Percentiles rank a stretch among this genome's conserved stretches.
phyloP scores from a whole-genome alignment of 2,888 invertebrate species.

The Drosophila longiperda region DNA sequence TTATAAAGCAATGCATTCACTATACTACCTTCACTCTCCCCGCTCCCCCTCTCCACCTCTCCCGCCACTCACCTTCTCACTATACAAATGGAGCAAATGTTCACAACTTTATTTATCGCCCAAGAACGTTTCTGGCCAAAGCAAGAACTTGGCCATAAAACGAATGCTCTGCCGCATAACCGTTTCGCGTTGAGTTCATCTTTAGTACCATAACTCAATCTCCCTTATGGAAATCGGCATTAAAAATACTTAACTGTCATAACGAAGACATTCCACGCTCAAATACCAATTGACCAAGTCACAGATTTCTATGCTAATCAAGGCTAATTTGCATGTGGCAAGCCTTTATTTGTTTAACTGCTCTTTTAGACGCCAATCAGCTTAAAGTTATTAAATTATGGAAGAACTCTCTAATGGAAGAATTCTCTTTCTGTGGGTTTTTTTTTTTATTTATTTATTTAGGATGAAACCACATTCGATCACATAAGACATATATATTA shows the following conservation, averaged over 20 bases:
- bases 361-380: not conserved
- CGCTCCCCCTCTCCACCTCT: rapidly evolving
- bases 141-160: conserved; percentile 35
- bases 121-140: conserved; percentile 58
- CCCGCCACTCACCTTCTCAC: not conserved
- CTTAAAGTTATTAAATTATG: not conserved
- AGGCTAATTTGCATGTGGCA: not conserved
- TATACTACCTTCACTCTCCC: not conserved
- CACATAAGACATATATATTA: not conserved
- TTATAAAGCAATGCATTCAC: conserved; percentile 51
- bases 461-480: not conserved
- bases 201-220: not conserved
- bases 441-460: too few relatives aligned
- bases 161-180: conserved; percentile 35
- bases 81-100: conserved; percentile 73
- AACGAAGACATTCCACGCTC: not conserved
- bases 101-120: conserved; percentile 80
- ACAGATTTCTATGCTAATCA: not conserved
- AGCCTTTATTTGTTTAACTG: conserved; percentile 1
- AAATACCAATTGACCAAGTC: not conserved
- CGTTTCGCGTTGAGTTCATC: conserved; percentile 1
- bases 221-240: not conserved
- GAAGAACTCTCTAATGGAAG: not conserved
- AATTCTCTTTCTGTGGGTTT: too few relatives aligned
- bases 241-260: not conserved